phyloP scores from a whole-genome alignment of 2,113 vertebrate genomes.

The Tachuris rubrigastra region DNA sequence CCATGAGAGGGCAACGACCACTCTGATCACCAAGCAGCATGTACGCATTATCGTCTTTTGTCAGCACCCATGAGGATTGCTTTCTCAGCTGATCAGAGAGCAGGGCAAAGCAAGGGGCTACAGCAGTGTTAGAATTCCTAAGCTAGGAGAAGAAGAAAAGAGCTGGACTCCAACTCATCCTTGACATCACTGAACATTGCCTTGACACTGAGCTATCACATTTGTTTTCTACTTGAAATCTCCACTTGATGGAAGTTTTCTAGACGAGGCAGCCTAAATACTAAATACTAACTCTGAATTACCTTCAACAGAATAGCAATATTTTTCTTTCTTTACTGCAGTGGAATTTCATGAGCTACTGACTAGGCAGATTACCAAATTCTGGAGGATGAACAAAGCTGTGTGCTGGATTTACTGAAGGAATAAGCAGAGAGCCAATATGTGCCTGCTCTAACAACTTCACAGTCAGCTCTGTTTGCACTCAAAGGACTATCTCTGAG shows the following conservation, averaged over 20 bases:
- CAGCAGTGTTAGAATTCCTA: neutral
- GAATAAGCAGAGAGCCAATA: slow-evolving; percentile 22
- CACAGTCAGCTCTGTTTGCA: neutral
- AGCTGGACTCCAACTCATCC: neutral
- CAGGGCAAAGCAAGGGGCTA: neutral
- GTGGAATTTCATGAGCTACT: slow-evolving; percentile 56
- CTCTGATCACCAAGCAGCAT: neutral
- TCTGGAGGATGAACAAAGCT: slow-evolving; percentile 55
- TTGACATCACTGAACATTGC: neutral
- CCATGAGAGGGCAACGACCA: neutral
- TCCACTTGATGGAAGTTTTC: neutral
- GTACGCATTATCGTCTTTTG: neutral
- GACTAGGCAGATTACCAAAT: slow-evolving; percentile 58
- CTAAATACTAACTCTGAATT: neutral
- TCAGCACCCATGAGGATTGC: neutral
- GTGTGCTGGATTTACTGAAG: slow-evolving; percentile 34
- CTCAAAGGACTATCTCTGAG: slow-evolving; percentile 29
- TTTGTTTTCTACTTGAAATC: neutral
- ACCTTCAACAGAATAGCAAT: neutral
- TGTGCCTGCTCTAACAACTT: neutral
- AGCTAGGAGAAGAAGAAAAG: neutral
- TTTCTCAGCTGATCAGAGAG: neutral
- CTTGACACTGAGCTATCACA: neutral
- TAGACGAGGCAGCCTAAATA: neutral
- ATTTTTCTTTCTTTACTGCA: slow-evolving; percentile 43